Conservation (phyloP, 2,888 invertebrate genomes). For the Chironomus riparius region DNA sequence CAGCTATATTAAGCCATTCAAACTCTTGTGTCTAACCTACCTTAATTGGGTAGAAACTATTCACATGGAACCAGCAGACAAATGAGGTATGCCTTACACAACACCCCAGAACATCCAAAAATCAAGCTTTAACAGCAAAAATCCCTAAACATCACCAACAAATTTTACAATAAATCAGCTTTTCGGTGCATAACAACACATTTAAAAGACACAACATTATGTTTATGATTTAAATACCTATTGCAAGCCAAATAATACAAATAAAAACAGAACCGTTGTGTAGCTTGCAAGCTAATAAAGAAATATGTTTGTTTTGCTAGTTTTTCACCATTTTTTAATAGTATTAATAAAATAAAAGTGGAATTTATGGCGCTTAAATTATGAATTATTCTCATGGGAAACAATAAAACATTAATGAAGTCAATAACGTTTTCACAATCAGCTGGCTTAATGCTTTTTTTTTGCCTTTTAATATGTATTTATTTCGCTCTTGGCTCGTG, state of each 20-base stretch:
- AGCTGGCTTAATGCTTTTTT: neutral
- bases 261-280: neutral
- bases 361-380: constrained; percentile 24
- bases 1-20: too few species aligned
- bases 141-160: neutral
- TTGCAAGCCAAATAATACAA: neutral
- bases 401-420: constrained; percentile 25
- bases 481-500: constrained; percentile 2
- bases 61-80: too few species aligned
- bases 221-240: neutral
- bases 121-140: too few species aligned
- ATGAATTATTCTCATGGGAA: constrained; percentile 26
- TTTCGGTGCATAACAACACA: neutral
- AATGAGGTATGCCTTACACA: too few species aligned
- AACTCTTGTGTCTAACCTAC: too few species aligned
- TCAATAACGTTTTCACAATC: constrained; percentile 17
- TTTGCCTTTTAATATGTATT: neutral
- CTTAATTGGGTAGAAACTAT: too few species aligned
- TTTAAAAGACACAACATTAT: neutral
- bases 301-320: constrained; percentile 1
- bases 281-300: constrained; percentile 3
- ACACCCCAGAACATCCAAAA: too few species aligned
- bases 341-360: neutral
- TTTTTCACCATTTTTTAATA: neutral
- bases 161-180: neutral